Percentiles rank a stretch among this genome's conserved stretches.
These are phyloP conservation scores for Synergus gifuensis DNA, from an alignment of 2,888 invertebrate species.

Conservation along the genomic window DNA sequence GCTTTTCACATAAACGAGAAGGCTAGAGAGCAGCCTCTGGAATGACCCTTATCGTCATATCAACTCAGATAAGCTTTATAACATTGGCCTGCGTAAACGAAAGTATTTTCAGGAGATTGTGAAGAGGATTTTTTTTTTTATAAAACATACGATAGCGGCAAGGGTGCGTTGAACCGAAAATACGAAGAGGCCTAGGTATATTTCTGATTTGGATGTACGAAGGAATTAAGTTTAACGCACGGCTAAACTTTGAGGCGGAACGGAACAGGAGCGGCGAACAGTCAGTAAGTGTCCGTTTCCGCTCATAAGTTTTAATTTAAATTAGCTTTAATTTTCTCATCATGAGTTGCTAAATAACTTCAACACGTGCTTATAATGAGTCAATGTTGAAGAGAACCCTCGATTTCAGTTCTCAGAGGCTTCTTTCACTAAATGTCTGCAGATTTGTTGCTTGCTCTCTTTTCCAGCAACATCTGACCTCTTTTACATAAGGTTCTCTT, in stretches of 20 bases:
- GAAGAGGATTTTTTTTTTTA: conserved; percentile 41
- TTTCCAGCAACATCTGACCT: conserved; percentile 22
- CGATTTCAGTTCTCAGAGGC: conserved; percentile 13
- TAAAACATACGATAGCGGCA: conserved; percentile 17
- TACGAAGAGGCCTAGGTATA: conserved; percentile 51
- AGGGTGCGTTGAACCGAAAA: conserved; percentile 62
- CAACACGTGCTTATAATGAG: conserved; percentile 10
- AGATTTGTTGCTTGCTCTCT: conserved; percentile 5
- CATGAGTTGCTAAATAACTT: conserved; percentile 27
- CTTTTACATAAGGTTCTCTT: not conserved
- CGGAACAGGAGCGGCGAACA: conserved; percentile 61
- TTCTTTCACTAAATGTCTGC: conserved; percentile 46
- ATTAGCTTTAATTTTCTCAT: conserved; percentile 54
- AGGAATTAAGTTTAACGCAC: conserved; percentile 65
- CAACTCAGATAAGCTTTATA: conserved; percentile 49
- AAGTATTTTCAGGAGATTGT: conserved; percentile 49
- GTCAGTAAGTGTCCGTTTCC: conserved; percentile 67
- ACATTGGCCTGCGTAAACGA: conserved; percentile 40
- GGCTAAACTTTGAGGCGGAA: conserved; percentile 62
- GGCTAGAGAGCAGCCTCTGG: conserved; percentile 31
- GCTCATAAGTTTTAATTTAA: conserved; percentile 62
- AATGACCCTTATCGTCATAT: conserved; percentile 55
- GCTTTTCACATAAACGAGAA: conserved; percentile 17
- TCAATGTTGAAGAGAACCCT: conserved; percentile 25
- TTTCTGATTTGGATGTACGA: conserved; percentile 55